Percentiles rank a stretch among this genome's conserved stretches.
These are phyloP conservation scores for Micropterix aruncella DNA, from an alignment of 2,888 invertebrate genomes.

Conservation along the genomic window DNA sequence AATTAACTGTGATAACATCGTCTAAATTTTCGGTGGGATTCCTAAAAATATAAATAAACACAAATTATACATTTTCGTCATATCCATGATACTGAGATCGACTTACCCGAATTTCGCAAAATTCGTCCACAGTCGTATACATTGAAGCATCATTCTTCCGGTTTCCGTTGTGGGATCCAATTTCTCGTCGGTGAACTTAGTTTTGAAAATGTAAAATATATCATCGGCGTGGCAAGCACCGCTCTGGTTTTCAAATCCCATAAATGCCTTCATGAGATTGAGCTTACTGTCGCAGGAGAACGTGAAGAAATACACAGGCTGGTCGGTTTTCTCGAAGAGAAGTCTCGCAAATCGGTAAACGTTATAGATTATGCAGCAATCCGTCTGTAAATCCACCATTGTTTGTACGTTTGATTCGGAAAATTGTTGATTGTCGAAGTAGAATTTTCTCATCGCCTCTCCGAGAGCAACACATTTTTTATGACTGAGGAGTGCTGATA, in stretches of 20 bases:
- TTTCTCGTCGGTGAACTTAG: background rate
- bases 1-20: constrained; percentile 14
- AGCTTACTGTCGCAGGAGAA: background rate
- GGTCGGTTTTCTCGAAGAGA: background rate
- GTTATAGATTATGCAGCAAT: background rate
- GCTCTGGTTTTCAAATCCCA: background rate
- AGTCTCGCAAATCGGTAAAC: background rate
- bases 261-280: background rate
- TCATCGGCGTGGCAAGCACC: background rate
- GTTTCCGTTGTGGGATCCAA: background rate
- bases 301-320: background rate
- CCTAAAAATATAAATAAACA: constrained; percentile 16
- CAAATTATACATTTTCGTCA: background rate
- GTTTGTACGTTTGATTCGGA: background rate
- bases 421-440: background rate
- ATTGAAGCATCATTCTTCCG: background rate
- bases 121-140: constrained; percentile 21
- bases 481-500: background rate
- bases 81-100: background rate
- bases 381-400: background rate
- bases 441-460: background rate
- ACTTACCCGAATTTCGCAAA: constrained; percentile 29
- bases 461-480: background rate
- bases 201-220: background rate
- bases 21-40: constrained; percentile 20